Evolutionary conservation across 2,888 invertebrate species (phyloP).

Genomic region (Hirtodrosophila duncani): DNA sequence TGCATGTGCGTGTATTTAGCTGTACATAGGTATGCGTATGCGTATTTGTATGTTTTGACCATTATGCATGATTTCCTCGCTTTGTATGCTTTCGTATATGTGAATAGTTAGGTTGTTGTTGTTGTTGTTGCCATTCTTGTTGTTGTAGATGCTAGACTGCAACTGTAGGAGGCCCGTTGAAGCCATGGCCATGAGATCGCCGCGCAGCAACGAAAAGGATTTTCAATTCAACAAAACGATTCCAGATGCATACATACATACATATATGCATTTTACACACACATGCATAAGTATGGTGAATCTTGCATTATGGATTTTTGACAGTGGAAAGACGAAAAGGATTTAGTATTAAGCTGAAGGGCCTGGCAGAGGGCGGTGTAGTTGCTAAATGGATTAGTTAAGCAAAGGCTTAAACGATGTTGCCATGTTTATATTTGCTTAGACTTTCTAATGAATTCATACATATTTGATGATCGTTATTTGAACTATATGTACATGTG

Average conservation of each 20-base stretch:
- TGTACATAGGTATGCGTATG: constrained; percentile 9
- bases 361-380: too few relatives aligned
- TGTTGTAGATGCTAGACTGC: constrained; percentile 6
- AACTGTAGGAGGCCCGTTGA: neutral
- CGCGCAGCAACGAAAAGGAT: constrained; percentile 48
- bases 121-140: constrained; percentile 6
- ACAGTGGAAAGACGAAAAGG: too few relatives aligned
- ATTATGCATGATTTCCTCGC: constrained; percentile 66
- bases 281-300: too few relatives aligned
- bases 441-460: too few relatives aligned
- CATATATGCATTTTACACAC: too few relatives aligned
- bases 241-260: constrained; percentile 50
- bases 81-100: constrained; percentile 34
- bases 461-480: too few relatives aligned
- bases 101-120: constrained; percentile 25
- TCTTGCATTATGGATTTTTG: too few relatives aligned
- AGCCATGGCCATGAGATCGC: constrained; percentile 21
- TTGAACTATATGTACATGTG: too few relatives aligned
- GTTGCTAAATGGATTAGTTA: too few relatives aligned
- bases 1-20: constrained; percentile 14
- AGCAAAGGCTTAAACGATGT: too few relatives aligned
- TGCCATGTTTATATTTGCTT: too few relatives aligned
- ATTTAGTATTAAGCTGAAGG: too few relatives aligned
- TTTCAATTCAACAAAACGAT: constrained; percentile 72
- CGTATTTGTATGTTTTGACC: constrained; percentile 49